These are phyloP conservation scores for Brachyopa scutellaris DNA, from an alignment of 2,888 invertebrate species.

Conservation along the genomic window DNA sequence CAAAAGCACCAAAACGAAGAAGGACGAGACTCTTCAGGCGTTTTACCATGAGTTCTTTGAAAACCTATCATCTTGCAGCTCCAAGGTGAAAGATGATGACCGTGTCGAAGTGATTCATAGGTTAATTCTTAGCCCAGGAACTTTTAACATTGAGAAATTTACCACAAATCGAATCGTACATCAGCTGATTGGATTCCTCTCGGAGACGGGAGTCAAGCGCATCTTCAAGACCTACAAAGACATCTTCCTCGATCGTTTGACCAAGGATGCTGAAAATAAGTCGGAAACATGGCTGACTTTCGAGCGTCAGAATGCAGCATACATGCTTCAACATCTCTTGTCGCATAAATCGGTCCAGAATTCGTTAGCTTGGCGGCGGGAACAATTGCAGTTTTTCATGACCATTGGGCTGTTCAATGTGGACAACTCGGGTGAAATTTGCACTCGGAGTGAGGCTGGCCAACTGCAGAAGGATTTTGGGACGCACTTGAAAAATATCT, in stretches of 20 bases:
- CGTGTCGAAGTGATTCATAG: slow-evolving; percentile 85
- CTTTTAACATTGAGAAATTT: slow-evolving; percentile 88
- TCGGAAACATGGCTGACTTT: slow-evolving; percentile 86
- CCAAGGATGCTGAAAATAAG: slow-evolving; percentile 80
- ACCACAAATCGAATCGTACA: slow-evolving; percentile 86
- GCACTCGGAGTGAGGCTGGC: slow-evolving; percentile 78
- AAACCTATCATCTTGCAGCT: slow-evolving; percentile 83
- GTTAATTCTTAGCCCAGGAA: slow-evolving; percentile 87
- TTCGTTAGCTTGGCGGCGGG: slow-evolving; percentile 85
- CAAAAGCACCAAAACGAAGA: slow-evolving; percentile 81
- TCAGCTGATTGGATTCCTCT: slow-evolving; percentile 85
- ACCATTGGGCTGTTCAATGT: slow-evolving; percentile 86
- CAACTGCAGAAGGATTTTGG: slow-evolving; percentile 82
- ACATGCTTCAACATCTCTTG: slow-evolving; percentile 83
- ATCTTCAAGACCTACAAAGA: slow-evolving; percentile 85
- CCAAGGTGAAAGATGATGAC: slow-evolving; percentile 83
- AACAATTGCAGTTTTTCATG: slow-evolving; percentile 86
- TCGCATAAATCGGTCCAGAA: slow-evolving; percentile 79
- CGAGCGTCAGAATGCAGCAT: slow-evolving; percentile 87
- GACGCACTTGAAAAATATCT: slow-evolving; percentile 86
- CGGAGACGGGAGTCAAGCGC: slow-evolving; percentile 85
- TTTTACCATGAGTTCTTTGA: slow-evolving; percentile 81
- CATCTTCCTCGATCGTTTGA: slow-evolving; percentile 84
- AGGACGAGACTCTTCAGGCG: slow-evolving; percentile 78
- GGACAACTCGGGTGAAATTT: slow-evolving; percentile 79